Conservation (phyloP, 2,888 invertebrate species). For the Harpalus rufipes region DNA sequence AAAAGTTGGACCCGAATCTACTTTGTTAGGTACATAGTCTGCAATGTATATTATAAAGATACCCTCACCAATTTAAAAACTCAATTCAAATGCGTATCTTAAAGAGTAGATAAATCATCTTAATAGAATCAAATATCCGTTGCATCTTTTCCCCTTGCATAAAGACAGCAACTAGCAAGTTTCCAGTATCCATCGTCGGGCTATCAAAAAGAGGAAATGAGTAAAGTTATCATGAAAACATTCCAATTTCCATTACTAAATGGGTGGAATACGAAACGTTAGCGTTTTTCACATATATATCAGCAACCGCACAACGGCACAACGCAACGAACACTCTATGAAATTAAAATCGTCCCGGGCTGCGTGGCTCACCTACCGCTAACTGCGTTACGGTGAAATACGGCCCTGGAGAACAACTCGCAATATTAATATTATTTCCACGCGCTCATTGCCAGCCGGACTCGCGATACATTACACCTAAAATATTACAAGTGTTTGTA, state of each 20-base stretch:
- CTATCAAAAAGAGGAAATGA: conserved; percentile 56
- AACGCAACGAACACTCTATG: conserved; percentile 62
- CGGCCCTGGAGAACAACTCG: conserved; percentile 15
- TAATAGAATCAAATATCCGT: conserved; percentile 43
- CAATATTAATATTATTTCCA: conserved; percentile 61
- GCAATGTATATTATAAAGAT: no score
- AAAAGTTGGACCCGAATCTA: no score
- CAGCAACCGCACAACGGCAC: conserved; percentile 43
- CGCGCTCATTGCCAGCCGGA: conserved; percentile 13
- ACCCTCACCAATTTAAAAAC: neutral
- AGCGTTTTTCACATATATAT: conserved; percentile 57
- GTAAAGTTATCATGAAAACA: conserved; percentile 59
- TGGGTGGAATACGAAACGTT: conserved; percentile 32
- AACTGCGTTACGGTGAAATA: conserved; percentile 58
- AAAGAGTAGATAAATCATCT: conserved; percentile 11
- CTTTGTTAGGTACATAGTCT: no score
- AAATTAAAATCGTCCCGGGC: conserved; percentile 61
- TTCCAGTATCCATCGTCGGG: neutral
- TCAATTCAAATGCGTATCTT: neutral
- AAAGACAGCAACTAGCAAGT: conserved; percentile 23
- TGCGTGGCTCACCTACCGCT: conserved; percentile 33
- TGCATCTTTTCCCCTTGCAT: conserved; percentile 13
- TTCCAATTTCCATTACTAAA: conserved; percentile 66
- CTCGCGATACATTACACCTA: conserved; percentile 46
- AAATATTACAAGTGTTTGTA: conserved; percentile 53